Base-by-base conservation (phyloP, 2,888 invertebrate genomes). In the Mylabris sibirica region DNA sequence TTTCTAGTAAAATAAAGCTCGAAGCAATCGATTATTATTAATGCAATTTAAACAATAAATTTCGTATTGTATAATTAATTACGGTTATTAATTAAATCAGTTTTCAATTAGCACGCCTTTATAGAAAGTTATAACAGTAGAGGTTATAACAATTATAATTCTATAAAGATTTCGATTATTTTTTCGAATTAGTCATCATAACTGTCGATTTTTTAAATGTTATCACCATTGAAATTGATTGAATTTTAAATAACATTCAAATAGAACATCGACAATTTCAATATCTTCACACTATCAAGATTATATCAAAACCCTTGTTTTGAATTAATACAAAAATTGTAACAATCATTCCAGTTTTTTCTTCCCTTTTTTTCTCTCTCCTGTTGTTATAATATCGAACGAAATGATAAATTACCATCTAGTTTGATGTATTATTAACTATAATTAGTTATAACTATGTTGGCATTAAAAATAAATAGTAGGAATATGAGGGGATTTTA, bases 201-300 rank as follows among this genome's bases (percentile, higher is more conserved):
- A 66, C 72, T 69, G 70, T 72, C 70, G 70, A 67, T 72, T 69
- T 71, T 66, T 66, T 63, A n/a, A 65, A 68, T 66, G 60, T 59
- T 66, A 60, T 63, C 60, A 69, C 57, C 63, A 60, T 53, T 60
- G 63, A 69, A 69, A 69, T 66, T 69, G 69, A 69, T 69, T 69
- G 62, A 65, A 69, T 69, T 69, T 66, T 66, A 69, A 69, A 59
- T n/a, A 44, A 35, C 69, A 69, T 66, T 26, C 59, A 61, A 53
- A 66, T 22, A 62, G 64, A 69, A 69, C 59, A 66, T 38, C 38
- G 26, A 26, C 14, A 26, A 26, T 26, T 26, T n/a, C 26, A 14
- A 14, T 12, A 57, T 22, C 14, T 26, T 22, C 26, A 57, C 57
- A 14, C 57, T 11, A 57, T 57, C 53, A 53, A 53, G 12, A 53